These are phyloP conservation scores for Erebia epiphron DNA, from an alignment of 2,888 invertebrate species.

Conservation along the genomic window DNA sequence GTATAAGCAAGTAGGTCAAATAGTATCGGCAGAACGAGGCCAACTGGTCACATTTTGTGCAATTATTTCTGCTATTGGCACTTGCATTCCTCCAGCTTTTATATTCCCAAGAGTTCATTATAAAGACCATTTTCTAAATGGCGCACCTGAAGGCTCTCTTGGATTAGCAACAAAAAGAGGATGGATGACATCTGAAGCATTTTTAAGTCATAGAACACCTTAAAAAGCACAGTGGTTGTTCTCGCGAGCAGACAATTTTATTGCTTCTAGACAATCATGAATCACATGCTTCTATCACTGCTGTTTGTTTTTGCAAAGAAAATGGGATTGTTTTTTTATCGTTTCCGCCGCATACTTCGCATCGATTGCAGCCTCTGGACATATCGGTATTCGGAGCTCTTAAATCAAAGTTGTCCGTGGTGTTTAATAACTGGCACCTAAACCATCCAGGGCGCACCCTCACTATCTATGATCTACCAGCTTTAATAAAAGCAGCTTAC, in stretches of 20 bases:
- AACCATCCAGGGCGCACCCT: too few species aligned
- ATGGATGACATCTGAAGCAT: conserved; percentile 45
- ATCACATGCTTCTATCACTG: conserved; percentile 35
- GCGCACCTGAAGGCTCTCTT: conserved; percentile 40
- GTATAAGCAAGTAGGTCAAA: conserved; percentile 48
- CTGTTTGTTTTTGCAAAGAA: conserved; percentile 33
- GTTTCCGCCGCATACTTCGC: conserved; percentile 50
- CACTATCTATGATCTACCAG: too few species aligned
- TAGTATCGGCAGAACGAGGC: conserved; percentile 53
- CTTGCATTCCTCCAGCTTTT: conserved; percentile 48
- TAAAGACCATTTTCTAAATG: conserved; percentile 41
- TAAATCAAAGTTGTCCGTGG: too few species aligned
- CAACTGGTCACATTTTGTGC: conserved; percentile 54
- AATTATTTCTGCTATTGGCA: conserved; percentile 48
- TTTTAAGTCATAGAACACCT: conserved; percentile 24
- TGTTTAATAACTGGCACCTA: too few species aligned
- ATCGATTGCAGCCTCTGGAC: conserved; percentile 56
- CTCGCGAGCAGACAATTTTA: conserved; percentile 37
- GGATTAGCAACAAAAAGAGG: conserved; percentile 38
- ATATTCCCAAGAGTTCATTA: conserved; percentile 36
- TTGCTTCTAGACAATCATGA: conserved; percentile 40
- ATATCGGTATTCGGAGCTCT: conserved; percentile 49
- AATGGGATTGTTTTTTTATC: conserved; percentile 38
- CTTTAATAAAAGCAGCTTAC: too few species aligned
- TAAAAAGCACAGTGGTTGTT: conserved; percentile 2